A percentile compares a stretch with the other conserved stretches of the same genome.
These are phyloP conservation scores for Hippoglossus hippoglossus DNA, from an alignment of 2,797 vertebrate genomes.

Conservation along the genomic window DNA sequence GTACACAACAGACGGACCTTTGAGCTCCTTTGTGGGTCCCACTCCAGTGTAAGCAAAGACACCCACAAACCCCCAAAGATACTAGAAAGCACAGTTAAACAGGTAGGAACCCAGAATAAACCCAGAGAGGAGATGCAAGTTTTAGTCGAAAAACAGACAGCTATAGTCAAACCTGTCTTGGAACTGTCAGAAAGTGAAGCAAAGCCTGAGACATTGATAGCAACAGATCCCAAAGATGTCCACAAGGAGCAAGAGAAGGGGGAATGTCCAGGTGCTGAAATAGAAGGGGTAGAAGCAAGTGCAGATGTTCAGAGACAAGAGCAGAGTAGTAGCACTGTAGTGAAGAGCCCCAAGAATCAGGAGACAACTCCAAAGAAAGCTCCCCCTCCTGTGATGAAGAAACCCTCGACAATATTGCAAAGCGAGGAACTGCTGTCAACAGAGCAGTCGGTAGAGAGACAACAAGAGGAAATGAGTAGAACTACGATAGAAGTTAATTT, in stretches of 20 bases:
- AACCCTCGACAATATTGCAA: conserved; percentile 46
- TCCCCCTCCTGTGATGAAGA: conserved; percentile 78
- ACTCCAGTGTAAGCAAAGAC: conserved; percentile 49
- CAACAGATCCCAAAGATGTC: conserved; percentile 10
- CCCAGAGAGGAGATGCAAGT: conserved; percentile 19
- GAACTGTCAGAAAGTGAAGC: conserved; percentile 42
- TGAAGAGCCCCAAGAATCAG: conserved; percentile 41
- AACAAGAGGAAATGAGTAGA: conserved; percentile 18
- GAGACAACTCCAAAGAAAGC: conserved; percentile 62
- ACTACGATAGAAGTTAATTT: conserved; percentile 26
- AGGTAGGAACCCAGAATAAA: conserved; percentile 49
- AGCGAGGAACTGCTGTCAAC: conserved; percentile 44
- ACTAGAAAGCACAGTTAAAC: conserved; percentile 38
- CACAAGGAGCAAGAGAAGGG: conserved; percentile 25
- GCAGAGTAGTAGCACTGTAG: conserved; percentile 15
- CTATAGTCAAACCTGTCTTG: conserved; percentile 1
- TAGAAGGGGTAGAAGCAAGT: conserved; percentile 24
- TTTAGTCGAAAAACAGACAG: conserved; percentile 35
- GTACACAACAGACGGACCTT: conserved; percentile 80
- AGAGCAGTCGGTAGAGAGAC: conserved; percentile 24
- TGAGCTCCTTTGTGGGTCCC: conserved; percentile 80
- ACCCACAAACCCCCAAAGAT: conserved; percentile 48
- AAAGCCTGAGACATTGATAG: conserved; percentile 20
- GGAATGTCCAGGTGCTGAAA: conserved; percentile 28
- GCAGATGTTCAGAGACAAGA: conserved; percentile 42